These are phyloP conservation scores for Myotis lucifugus DNA, from an alignment of 2,113 vertebrate genomes.

Conservation along the genomic window DNA sequence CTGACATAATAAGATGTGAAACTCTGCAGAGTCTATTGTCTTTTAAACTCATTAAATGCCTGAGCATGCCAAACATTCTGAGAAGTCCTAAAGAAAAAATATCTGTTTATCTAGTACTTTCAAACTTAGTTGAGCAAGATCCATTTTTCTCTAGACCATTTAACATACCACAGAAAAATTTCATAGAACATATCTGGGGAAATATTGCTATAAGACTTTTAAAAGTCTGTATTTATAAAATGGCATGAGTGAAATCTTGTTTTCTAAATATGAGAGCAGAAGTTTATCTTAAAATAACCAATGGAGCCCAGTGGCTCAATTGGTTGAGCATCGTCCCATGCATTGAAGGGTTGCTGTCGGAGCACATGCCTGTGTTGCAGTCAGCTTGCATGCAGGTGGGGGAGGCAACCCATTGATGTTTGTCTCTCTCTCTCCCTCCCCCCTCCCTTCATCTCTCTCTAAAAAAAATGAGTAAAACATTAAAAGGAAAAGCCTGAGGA, in stretches of 20 bases:
- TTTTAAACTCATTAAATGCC: background rate
- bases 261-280: background rate
- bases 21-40: background rate
- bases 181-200: background rate
- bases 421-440: background rate
- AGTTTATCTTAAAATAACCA: conserved; percentile 26
- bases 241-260: background rate
- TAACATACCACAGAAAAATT: background rate
- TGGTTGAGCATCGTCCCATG: background rate
- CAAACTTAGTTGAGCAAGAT: conserved; percentile 7
- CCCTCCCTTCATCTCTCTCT: background rate
- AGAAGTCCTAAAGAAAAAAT: background rate
- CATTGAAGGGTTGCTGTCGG: background rate
- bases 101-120: background rate
- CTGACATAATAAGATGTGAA: background rate
- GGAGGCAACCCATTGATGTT: background rate
- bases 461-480: background rate
- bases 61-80: background rate
- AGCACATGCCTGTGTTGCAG: background rate
- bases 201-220: background rate
- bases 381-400: background rate
- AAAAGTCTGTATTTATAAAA: background rate
- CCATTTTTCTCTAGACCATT: background rate
- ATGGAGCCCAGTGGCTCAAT: background rate
- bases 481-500: background rate